Conservation (phyloP, 2,797 vertebrate genomes). For the Chrosomus eos region DNA sequence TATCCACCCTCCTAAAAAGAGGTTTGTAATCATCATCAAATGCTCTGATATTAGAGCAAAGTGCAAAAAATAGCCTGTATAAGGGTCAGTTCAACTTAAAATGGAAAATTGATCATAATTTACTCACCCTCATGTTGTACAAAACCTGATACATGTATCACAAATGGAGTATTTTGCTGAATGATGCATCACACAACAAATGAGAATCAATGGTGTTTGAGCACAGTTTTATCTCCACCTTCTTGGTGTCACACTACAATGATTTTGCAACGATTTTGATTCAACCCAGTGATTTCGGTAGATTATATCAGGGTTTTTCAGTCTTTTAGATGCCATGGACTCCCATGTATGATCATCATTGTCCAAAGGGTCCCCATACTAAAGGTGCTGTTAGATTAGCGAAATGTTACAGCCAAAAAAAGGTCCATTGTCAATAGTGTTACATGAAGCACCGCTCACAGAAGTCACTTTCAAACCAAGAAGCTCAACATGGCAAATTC, state of each 20-base stretch:
- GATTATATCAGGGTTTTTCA: background rate
- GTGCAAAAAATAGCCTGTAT: background rate
- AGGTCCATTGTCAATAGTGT: no score
- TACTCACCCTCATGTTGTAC: background rate
- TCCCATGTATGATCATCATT: background rate
- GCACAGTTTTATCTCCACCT: background rate
- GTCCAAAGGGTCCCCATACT: background rate
- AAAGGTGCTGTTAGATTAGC: background rate
- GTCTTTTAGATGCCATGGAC: background rate
- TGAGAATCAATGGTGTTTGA: background rate
- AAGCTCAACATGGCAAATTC: no score
- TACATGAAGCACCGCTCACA: no score
- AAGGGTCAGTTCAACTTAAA: background rate
- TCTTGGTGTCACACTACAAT: background rate
- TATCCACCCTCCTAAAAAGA: background rate
- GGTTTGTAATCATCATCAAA: constrained; percentile 4
- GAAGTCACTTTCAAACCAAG: no score
- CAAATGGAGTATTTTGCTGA: background rate
- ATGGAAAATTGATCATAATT: background rate
- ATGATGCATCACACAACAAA: background rate
- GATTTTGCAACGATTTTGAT: background rate
- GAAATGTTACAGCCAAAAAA: no score
- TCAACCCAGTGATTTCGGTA: background rate
- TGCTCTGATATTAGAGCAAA: background rate
- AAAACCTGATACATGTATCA: background rate